Percentiles rank a stretch among this genome's conserved stretches.
Evolutionary conservation across 2,797 vertebrate species (phyloP).

Genomic region (Danio albolineatus): DNA sequence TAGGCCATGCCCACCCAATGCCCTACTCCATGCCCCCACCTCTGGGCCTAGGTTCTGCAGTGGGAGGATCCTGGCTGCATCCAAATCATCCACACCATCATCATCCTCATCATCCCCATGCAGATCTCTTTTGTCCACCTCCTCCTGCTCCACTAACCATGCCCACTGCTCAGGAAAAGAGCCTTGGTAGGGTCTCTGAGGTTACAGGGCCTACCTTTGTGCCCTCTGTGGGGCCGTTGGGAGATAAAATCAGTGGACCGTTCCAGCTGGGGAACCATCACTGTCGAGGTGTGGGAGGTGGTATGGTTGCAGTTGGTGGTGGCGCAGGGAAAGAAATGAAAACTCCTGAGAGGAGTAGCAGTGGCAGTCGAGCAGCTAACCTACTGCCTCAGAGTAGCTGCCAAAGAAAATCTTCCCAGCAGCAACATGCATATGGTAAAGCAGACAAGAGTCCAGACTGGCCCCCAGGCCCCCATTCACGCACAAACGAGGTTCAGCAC

Average conservation of each 20-base stretch:
- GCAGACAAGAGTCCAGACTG: slow-evolving; percentile 85
- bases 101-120: slow-evolving; percentile 75
- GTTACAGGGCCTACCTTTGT: slow-evolving; percentile 88
- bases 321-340: slow-evolving; percentile 69
- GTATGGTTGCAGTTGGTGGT: slow-evolving; percentile 68
- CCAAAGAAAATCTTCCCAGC: slow-evolving; percentile 77
- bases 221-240: slow-evolving; percentile 88
- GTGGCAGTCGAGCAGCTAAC: slow-evolving; percentile 63
- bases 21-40: slow-evolving; percentile 88
- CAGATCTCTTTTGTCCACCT: slow-evolving; percentile 78
- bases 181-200: slow-evolving; percentile 81
- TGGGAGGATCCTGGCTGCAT: slow-evolving; percentile 78
- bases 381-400: slow-evolving; percentile 69
- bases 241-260: slow-evolving; percentile 81
- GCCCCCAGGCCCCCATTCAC: slow-evolving; percentile 74
- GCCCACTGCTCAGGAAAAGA: slow-evolving; percentile 83
- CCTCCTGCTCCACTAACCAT: slow-evolving; percentile 73
- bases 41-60: slow-evolving; percentile 74
- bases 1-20: slow-evolving; percentile 74
- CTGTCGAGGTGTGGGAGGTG: slow-evolving; percentile 77
- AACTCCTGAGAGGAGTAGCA: slow-evolving; percentile 70
- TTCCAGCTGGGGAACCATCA: slow-evolving; percentile 80
- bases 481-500: slow-evolving; percentile 64
- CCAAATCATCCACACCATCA: slow-evolving; percentile 79
- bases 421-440: slow-evolving; percentile 82